Conservation (phyloP, 1,140 invertebrate species). For the Scylla paramamosain region DNA sequence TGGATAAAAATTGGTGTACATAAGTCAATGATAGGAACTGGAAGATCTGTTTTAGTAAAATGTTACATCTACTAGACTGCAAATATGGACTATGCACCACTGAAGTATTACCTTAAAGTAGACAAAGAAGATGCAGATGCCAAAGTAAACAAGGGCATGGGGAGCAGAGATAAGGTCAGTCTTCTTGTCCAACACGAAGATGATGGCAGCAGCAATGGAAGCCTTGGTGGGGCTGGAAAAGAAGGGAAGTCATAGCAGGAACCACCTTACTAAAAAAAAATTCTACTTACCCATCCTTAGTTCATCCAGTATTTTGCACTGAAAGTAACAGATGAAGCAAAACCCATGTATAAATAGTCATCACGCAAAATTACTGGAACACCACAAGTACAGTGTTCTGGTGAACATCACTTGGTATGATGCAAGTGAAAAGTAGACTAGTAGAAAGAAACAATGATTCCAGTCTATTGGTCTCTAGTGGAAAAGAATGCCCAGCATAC, state of each 20-base stretch:
- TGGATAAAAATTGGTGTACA: too few relatives aligned
- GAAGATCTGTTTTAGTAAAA: neutral
- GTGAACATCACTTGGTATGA: too few relatives aligned
- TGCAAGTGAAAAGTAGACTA: too few relatives aligned
- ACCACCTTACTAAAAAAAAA: neutral
- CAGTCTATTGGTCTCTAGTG: too few relatives aligned
- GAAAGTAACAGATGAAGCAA: too few relatives aligned
- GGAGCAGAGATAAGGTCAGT: slow-evolving; percentile 97
- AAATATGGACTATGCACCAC: neutral
- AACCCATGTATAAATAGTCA: too few relatives aligned
- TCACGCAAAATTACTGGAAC: too few relatives aligned
- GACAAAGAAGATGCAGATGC: slow-evolving; percentile 99
- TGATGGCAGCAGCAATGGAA: slow-evolving; percentile 94
- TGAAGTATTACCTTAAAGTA: slow-evolving; percentile 95
- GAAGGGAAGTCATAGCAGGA: neutral
- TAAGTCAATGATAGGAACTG: too few relatives aligned
- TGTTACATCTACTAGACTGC: neutral
- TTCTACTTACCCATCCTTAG: too few relatives aligned
- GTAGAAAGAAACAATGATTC: too few relatives aligned
- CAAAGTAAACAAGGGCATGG: slow-evolving; percentile 97
- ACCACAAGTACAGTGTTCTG: too few relatives aligned
- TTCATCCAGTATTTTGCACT: neutral
- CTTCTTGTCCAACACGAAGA: slow-evolving; percentile 98
- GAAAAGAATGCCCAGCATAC: too few relatives aligned
- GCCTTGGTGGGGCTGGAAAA: slow-evolving; percentile 95